Base-by-base conservation (phyloP, 2,888 invertebrate species). In the Hirtodrosophila trivittata region DNA sequence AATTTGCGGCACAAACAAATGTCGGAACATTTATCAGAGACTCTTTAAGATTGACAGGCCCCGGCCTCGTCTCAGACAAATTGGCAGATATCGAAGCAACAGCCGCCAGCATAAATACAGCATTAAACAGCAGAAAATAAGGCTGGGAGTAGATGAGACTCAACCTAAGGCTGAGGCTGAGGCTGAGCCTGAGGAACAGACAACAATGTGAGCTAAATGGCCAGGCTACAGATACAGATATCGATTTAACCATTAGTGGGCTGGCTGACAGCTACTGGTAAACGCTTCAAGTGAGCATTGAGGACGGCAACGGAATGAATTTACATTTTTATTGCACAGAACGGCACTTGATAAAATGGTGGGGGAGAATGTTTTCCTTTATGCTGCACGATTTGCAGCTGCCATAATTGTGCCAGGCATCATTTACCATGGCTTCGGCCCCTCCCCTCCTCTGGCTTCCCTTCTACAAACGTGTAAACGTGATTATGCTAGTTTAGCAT, bases 221-320 rank as follows among this genome's bases (percentile, higher is more conserved):
- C 32, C 57, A 21, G 3, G 18, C 18, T 21, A 49, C 46, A 60
- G 60, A 68, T 77, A 65, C 52, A 72, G 77, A 70, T 86, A 80
- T 80, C 87, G 80, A 80, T 80, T 80, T 80, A 80, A 86, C 86
- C 86, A 80, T 80, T 80, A 80, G 87, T 73, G 65, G 45, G 56
- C 47, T 51, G 35, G 38, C 68, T 52, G 38, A 52, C 50, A 50
- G 49, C n/a, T 45, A 41, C 18, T 50, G 21, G 16, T 37, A 9
- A 3, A n/a, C 9, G n/a, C 28, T 28, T n/a, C 28, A 7, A 28
- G 9, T 28, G 28, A 28, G 56, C 57, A 57, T 66, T 55, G 54
- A 52, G 43, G 18, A 50, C 7, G 47, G 39, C 52, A 58, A 46
- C 46, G 52, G 43, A 67, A 64, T 86, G 68, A 86, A 86, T 83